phyloP scores from a whole-genome alignment of 2,888 invertebrate genomes.

The Amphipyra berbera region DNA sequence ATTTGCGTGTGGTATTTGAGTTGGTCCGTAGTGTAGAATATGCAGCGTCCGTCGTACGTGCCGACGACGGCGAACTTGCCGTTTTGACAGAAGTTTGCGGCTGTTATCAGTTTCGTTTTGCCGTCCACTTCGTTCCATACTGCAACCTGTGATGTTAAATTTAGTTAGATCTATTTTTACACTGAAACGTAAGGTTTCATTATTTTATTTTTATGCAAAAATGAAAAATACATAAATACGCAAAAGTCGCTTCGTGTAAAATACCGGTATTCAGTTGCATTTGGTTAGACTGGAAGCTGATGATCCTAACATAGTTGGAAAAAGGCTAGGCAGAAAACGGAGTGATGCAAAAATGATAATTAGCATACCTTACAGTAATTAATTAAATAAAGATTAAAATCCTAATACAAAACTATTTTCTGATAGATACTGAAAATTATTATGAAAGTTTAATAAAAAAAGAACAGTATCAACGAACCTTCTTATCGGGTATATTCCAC shows the following conservation, averaged over 20 bases:
- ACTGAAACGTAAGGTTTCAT: background rate
- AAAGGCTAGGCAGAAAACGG: too few species aligned
- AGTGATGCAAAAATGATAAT: too few species aligned
- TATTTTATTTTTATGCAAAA: background rate
- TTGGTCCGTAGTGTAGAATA: constrained; percentile 99
- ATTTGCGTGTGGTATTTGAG: constrained; percentile 99
- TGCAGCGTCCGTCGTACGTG: constrained; percentile 99
- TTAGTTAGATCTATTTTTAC: background rate
- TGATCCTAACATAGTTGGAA: too few species aligned
- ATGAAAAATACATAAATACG: too few species aligned
- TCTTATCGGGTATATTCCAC: constrained; percentile 99
- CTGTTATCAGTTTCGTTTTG: constrained; percentile 98
- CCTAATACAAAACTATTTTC: too few species aligned
- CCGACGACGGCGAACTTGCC: constrained; percentile 99
- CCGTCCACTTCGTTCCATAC: constrained; percentile 99
- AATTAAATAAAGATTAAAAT: too few species aligned
- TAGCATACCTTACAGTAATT: too few species aligned
- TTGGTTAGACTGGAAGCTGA: too few species aligned
- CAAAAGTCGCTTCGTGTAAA: too few species aligned
- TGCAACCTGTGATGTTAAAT: constrained; percentile 91
- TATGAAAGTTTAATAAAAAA: background rate
- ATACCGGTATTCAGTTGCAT: too few species aligned
- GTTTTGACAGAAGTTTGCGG: constrained; percentile 99
- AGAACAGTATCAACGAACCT: constrained; percentile 80
- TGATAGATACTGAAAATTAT: too few species aligned